phyloP scores from a whole-genome alignment of 2,797 vertebrate species.

The Vultur gryphus region DNA sequence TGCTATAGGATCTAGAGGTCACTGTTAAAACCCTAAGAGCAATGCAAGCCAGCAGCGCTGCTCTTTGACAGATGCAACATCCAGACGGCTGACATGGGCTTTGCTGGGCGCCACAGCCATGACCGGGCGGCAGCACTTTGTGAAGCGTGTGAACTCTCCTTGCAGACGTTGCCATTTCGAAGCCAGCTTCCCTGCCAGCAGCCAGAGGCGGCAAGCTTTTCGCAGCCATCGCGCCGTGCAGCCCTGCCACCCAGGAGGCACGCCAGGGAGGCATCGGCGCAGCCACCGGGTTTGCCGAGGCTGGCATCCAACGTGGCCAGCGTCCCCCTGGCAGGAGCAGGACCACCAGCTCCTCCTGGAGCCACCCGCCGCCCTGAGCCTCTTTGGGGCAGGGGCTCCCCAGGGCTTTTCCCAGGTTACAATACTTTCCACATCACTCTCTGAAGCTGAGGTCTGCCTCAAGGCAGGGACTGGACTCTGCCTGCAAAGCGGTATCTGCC shows the following conservation, averaged over 20 bases:
- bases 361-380: not conserved
- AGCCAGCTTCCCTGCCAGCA: not conserved
- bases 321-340: not conserved
- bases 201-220: not conserved
- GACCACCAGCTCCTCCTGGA: not conserved
- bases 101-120: rapidly evolving
- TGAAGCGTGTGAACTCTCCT: not conserved
- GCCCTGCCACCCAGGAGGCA: not conserved
- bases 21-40: not conserved
- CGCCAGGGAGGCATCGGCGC: rapidly evolving
- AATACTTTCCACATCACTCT: not conserved
- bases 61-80: not conserved
- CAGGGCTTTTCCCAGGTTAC: not conserved
- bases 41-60: not conserved
- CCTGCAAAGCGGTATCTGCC: not conserved
- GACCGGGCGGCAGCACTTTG: not conserved
- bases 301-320: not conserved
- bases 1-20: not conserved
- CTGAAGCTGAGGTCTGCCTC: not conserved
- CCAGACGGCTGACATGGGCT: rapidly evolving
- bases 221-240: not conserved
- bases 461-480: not conserved
- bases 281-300: not conserved
- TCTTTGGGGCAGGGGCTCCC: not conserved
- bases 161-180: not conserved